phyloP scores from a whole-genome alignment of 2,797 vertebrate species.

The Merluccius polli region DNA sequence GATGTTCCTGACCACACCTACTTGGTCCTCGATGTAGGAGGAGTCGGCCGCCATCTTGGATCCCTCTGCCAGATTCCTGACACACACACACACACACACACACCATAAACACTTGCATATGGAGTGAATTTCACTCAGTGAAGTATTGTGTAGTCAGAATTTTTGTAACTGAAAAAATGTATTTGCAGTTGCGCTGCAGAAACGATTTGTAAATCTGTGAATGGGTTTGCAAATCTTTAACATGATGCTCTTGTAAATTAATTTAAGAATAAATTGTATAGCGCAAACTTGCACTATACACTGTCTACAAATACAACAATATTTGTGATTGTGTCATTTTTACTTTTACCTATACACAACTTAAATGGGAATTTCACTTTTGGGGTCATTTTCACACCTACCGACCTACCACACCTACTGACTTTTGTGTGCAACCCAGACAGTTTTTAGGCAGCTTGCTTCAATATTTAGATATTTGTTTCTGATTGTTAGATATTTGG shows the following conservation, averaged over 20 bases:
- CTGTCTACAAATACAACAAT: background rate
- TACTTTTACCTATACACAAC: too few species aligned
- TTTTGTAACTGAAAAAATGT: too few species aligned
- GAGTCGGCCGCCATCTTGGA: background rate
- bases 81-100: slow-evolving; percentile 35
- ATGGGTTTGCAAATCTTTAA: slow-evolving; percentile 6
- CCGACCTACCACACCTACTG: too few species aligned
- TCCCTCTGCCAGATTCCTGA: slow-evolving; percentile 80
- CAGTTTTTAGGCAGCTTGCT: too few species aligned
- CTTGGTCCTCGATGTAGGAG: slow-evolving; percentile 87
- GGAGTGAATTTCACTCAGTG: background rate
- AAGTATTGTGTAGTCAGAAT: background rate
- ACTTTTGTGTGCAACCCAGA: too few species aligned
- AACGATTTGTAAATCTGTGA: slow-evolving; percentile 12
- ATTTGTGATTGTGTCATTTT: too few species aligned
- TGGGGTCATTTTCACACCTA: too few species aligned
- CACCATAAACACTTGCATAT: background rate
- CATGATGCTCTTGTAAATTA: too few species aligned
- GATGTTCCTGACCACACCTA: slow-evolving; percentile 86
- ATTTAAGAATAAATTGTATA: background rate
- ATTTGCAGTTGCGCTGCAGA: too few species aligned
- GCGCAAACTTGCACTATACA: background rate
- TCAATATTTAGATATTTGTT: too few species aligned
- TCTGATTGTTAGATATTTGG: too few species aligned
- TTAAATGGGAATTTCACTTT: too few species aligned